A percentile compares a stretch with the other conserved stretches of the same genome.
Evolutionary conservation across 1,140 invertebrate species (phyloP).

Genomic region (Antheraea pernyi): DNA sequence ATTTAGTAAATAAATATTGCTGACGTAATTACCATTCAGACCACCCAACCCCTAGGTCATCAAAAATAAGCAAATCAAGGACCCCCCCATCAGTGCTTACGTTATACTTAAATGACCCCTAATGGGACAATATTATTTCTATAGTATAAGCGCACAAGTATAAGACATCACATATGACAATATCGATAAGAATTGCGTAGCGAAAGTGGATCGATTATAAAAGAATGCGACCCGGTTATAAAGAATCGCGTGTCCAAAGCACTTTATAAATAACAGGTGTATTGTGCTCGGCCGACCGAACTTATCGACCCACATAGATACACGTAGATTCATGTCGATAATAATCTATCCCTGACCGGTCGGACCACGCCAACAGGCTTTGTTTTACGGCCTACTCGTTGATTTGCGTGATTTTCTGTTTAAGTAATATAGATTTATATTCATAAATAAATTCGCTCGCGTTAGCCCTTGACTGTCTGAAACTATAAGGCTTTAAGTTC

Average conservation of each 20-base stretch:
- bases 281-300: background rate
- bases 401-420: background rate
- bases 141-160: background rate
- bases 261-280: background rate
- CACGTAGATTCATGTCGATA: background rate
- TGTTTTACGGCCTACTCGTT: background rate
- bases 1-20: too few relatives aligned
- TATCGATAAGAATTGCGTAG: background rate
- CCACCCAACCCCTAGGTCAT: too few relatives aligned
- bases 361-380: background rate
- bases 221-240: constrained; percentile 3
- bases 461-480: too few relatives aligned
- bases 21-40: too few relatives aligned
- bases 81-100: too few relatives aligned
- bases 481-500: too few relatives aligned
- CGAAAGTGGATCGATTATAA: constrained; percentile 7
- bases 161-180: background rate
- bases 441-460: too few relatives aligned
- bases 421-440: too few relatives aligned
- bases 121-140: too few relatives aligned
- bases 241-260: background rate
- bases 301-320: background rate
- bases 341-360: background rate
- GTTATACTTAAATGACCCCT: too few relatives aligned
- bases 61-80: too few relatives aligned